phyloP scores from a whole-genome alignment of 2,113 vertebrate genomes.

The Chloebia gouldiae region DNA sequence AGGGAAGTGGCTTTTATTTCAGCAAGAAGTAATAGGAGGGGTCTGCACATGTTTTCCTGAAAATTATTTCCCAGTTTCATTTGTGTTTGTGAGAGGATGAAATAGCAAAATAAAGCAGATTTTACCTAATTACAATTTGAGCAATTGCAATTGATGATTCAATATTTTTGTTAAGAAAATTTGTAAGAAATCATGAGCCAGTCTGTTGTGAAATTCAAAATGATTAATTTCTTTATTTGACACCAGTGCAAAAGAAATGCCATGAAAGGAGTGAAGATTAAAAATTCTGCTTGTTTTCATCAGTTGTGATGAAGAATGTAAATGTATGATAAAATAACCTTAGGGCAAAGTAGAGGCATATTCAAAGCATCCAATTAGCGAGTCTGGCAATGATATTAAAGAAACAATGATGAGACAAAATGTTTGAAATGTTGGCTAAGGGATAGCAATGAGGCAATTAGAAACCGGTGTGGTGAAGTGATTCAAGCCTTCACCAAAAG shows the following conservation, averaged over 20 bases:
- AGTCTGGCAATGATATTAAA: neutral
- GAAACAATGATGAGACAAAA: neutral
- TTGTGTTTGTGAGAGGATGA: neutral
- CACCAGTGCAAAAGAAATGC: neutral
- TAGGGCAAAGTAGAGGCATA: neutral
- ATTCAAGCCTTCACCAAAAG: neutral
- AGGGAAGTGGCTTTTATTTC: neutral
- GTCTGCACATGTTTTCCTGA: neutral
- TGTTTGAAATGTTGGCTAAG: neutral
- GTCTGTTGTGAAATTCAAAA: neutral
- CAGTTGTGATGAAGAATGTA: neutral
- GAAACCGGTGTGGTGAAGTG: neutral
- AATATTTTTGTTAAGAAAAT: neutral
- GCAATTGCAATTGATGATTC: neutral
- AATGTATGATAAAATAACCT: neutral
- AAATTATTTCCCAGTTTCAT: neutral
- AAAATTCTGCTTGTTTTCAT: neutral
- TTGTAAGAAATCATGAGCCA: neutral
- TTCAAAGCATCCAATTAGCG: constrained; percentile 5
- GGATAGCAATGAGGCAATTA: neutral
- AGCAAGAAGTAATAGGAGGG: neutral
- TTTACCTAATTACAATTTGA: neutral
- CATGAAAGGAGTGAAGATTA: neutral
- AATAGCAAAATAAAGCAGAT: neutral
- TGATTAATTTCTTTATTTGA: neutral